These are phyloP conservation scores for Chaetops frenatus DNA, from an alignment of 2,113 vertebrate genomes.

Conservation along the genomic window DNA sequence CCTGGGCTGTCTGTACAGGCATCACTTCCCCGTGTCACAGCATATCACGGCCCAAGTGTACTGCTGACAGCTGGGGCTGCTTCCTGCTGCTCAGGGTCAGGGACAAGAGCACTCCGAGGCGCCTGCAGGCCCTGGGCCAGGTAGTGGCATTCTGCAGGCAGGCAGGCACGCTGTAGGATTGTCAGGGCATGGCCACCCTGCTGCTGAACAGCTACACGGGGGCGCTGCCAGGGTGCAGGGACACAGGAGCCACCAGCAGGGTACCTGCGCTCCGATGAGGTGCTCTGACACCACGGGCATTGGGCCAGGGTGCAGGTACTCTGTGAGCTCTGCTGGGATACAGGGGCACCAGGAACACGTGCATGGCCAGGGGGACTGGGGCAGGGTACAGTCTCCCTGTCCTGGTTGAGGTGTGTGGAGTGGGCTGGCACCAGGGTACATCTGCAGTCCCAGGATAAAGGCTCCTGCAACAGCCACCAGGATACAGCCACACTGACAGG, in stretches of 20 bases:
- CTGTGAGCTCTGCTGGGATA: neutral
- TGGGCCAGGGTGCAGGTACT: neutral
- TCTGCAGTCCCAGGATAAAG: neutral
- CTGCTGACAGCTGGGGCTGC: neutral
- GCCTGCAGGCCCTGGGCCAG: neutral
- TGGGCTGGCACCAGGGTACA: neutral
- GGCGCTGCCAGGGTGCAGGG: neutral
- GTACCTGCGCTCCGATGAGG: neutral
- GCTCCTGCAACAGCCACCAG: neutral
- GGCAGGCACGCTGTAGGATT: neutral
- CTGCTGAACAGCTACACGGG: neutral
- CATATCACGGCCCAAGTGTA: neutral
- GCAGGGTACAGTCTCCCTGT: neutral
- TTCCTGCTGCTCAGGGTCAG: conserved; percentile 4
- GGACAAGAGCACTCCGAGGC: neutral
- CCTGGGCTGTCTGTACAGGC: neutral
- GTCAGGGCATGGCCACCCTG: neutral
- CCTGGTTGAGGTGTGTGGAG: accelerated
- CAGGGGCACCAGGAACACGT: neutral
- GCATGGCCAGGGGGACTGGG: neutral
- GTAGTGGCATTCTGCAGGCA: accelerated
- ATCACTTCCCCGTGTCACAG: conserved; percentile 42
- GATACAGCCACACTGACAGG: neutral
- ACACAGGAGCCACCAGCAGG: neutral
- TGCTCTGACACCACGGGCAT: neutral